phyloP scores from a whole-genome alignment of 2,888 invertebrate genomes.

The Spisula solida region DNA sequence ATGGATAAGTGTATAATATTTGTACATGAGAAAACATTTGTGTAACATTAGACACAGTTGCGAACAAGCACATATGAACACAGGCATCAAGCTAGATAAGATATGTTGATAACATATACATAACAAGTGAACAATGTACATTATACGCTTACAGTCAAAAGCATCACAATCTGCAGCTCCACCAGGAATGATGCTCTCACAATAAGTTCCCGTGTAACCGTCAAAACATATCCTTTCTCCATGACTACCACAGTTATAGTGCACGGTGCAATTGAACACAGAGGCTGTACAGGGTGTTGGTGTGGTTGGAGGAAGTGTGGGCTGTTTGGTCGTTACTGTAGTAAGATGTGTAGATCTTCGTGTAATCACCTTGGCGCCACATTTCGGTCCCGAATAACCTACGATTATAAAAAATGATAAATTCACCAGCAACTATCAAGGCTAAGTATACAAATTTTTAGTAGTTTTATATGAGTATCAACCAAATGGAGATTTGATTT shows the following conservation, averaged over 20 bases:
- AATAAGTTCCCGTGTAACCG: constrained; percentile 56
- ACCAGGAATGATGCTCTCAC: constrained; percentile 32
- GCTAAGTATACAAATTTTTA: no score
- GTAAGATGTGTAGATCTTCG: constrained; percentile 40
- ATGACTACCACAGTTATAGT: constrained; percentile 37
- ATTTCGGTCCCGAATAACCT: constrained; percentile 42
- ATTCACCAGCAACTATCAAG: no score
- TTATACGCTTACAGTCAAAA: constrained; percentile 60
- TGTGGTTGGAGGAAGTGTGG: constrained; percentile 43
- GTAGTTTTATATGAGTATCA: no score
- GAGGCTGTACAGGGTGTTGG: constrained; percentile 2
- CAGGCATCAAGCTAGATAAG: no score
- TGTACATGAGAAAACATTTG: no score
- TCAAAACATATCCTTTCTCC: constrained; percentile 43
- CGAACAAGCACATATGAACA: no score
- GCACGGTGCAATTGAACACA: constrained; percentile 41
- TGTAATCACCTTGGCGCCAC: constrained; percentile 30
- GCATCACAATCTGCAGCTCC: constrained; percentile 55
- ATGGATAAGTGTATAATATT: no score
- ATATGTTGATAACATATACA: background rate
- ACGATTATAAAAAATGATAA: background rate
- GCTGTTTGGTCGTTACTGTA: constrained; percentile 39
- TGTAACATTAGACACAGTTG: no score
- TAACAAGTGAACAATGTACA: background rate
- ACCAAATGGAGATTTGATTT: no score